A percentile compares a stretch with the other conserved stretches of the same genome.
These are phyloP conservation scores for Trichosurus vulpecula DNA, from an alignment of 2,797 vertebrate genomes.

Conservation along the genomic window DNA sequence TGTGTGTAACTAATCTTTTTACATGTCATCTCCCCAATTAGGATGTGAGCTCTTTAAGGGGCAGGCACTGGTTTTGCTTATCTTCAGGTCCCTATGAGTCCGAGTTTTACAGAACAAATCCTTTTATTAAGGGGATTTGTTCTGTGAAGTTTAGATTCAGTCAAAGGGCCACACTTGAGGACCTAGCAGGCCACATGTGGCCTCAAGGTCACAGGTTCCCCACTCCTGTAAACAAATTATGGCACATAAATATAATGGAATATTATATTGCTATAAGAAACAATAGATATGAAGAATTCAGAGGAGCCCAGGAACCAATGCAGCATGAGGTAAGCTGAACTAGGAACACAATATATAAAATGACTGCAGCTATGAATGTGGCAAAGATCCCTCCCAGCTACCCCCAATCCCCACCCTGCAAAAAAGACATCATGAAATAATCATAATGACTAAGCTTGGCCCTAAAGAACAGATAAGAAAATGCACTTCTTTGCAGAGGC, in stretches of 20 bases:
- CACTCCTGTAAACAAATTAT: not conserved
- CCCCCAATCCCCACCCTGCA: too few relatives aligned
- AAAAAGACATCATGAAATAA: not conserved
- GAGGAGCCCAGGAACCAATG: too few relatives aligned
- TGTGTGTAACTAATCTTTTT: not conserved
- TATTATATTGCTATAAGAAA: not conserved
- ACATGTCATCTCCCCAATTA: not conserved
- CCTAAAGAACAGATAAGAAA: not conserved
- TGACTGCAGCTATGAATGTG: not conserved
- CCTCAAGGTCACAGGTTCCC: too few relatives aligned
- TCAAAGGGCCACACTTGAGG: too few relatives aligned
- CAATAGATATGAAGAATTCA: too few relatives aligned
- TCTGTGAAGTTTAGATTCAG: too few relatives aligned
- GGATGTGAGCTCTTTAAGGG: not conserved
- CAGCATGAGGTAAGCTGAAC: not conserved
- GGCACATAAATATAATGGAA: not conserved
- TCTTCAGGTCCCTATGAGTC: not conserved
- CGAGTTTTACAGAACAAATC: too few relatives aligned
- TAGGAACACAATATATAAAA: not conserved
- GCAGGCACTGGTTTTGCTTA: not conserved
- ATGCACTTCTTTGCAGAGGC: not conserved
- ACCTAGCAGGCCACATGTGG: too few relatives aligned
- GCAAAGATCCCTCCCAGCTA: not conserved
- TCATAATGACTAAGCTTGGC: not conserved
- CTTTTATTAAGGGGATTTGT: too few relatives aligned